phyloP scores from a whole-genome alignment of 30 jellyfish, hydroid and myxozoan genomes.

The Hydractinia echinata region DNA sequence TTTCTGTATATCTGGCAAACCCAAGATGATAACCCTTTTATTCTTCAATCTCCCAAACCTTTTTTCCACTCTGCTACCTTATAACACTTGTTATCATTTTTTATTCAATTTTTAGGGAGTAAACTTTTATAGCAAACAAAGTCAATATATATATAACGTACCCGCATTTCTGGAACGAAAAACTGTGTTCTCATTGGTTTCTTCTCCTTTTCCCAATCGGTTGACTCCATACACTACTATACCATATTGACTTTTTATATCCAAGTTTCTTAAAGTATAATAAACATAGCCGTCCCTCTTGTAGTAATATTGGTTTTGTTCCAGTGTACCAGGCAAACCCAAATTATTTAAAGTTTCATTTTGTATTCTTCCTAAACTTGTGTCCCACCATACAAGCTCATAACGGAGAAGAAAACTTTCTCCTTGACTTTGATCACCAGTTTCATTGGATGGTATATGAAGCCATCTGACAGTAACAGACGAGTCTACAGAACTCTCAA shows the following conservation, averaged over 20 bases:
- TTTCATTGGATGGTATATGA: not conserved
- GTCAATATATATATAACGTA: too few relatives aligned
- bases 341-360: not conserved
- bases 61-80: not conserved
- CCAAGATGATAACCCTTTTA: not conserved
- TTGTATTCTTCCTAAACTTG: not conserved
- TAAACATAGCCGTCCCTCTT: not conserved
- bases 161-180: not conserved
- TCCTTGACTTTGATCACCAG: slow-evolving; percentile 5
- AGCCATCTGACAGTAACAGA: slow-evolving; percentile 7
- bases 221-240: slow-evolving; percentile 4
- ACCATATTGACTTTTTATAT: not conserved
- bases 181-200: not conserved
- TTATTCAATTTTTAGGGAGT: not conserved
- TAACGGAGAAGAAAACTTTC: not conserved
- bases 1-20: not conserved
- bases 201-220: slow-evolving; percentile 1
- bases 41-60: not conserved
- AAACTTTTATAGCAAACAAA: not conserved
- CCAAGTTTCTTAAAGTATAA: not conserved
- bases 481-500: not conserved
- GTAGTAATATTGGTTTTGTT: not conserved
- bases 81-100: too few relatives aligned
- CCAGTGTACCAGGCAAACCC: not conserved
- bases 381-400: not conserved